Percentiles rank a stretch among this genome's conserved stretches.
Conservation (phyloP, 2,797 vertebrate species). For the Amblyopsis hoosieri region DNA sequence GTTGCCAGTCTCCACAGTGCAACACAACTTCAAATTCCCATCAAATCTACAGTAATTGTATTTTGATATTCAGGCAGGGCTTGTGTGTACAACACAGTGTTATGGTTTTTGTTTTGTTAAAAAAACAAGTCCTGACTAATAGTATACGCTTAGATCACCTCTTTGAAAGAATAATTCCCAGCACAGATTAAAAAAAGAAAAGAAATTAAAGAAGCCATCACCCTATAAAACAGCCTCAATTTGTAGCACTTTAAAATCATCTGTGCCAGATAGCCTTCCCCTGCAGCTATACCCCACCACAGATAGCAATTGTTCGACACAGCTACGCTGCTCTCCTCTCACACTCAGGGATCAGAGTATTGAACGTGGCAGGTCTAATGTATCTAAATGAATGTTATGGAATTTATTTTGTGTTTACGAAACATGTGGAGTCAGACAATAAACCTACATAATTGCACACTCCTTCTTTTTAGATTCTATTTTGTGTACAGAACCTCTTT, state of each 20-base stretch:
- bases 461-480: constrained; percentile 8
- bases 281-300: constrained; percentile 19
- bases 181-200: constrained; percentile 30
- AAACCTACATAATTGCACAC: constrained; percentile 11
- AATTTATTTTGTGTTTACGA: not conserved
- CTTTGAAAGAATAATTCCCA: constrained; percentile 35
- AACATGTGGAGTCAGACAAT: constrained; percentile 18
- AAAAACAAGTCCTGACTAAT: no score
- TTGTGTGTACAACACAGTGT: no score
- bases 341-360: constrained; percentile 6
- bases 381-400: constrained; percentile 16
- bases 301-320: constrained; percentile 21
- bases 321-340: constrained; percentile 10
- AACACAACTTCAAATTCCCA: no score
- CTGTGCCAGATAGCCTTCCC: constrained; percentile 36
- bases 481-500: constrained; percentile 2
- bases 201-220: constrained; percentile 31
- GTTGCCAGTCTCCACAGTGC: no score
- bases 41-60: no score
- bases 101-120: no score
- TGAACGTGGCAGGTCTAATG: constrained; percentile 35
- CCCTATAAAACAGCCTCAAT: constrained; percentile 43
- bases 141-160: constrained; percentile 20
- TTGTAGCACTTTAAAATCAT: constrained; percentile 43
- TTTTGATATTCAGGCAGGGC: no score